Evolutionary conservation across 1,140 invertebrate species (phyloP), one percentile per base, ranked within the genome.

Genomic region (Saccostrea echinata): DNA sequence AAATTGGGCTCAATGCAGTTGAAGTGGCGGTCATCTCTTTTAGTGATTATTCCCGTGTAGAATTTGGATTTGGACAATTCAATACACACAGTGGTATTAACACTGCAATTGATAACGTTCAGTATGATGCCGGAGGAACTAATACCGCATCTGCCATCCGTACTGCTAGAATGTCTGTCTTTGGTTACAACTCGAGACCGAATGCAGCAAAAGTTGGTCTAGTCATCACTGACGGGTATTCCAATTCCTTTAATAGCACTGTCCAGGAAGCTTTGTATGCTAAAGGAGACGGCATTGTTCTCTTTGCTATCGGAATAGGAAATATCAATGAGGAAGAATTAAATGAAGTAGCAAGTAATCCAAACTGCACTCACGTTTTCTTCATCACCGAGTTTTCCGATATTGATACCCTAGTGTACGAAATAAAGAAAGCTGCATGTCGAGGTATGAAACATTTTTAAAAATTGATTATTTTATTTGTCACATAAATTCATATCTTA

Each of bases 361-460:
- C 87, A 0, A 84, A 86, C 57, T 92, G 91, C 52, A 90, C 86
- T 8, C 91, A 90, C 53, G 89, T 91, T 30, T 89, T 86, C 84
- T 43, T 89, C 3, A 57, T 92, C 1, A 81, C 86, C 9, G 71
- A 87, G 30, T 92, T 91, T 87, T 76, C 86, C 1, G 84, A 91
- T 27, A 91, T 92, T 4, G 85, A 90, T 43, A 88, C 61, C 6
- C 71, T 92, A 24, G 76, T 90, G 8, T 84, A 90, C 30, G 87
- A 92, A 51, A 90, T 92, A 16, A 83, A 89, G 68, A 89, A 88
- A 33, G 86, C 82, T 51, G 88, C 91, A 24, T 92, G 91, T 33
- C 84, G 86, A 85, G 90, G 91, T 92, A 89, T 57, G 3, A n/a
- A 51, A 35, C 51, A 27, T 51, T 64, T 51, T 21, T 43, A 43